Evolutionary conservation across 2,113 vertebrate species (phyloP), one percentile per base, ranked within the genome.

Genomic region (Vulpes lagopus): DNA sequence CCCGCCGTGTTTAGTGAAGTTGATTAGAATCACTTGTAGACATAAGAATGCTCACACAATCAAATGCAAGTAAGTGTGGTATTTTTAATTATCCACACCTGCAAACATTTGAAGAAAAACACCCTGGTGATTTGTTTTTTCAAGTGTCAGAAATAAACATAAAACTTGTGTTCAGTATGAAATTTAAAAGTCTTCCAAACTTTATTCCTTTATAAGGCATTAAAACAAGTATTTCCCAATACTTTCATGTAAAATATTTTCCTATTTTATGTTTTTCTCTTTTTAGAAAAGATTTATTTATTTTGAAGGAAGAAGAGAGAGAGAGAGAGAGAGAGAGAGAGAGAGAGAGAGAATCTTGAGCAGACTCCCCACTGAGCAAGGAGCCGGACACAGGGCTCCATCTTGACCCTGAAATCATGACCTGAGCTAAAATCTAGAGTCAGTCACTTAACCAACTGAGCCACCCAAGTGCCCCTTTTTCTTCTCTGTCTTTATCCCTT

Each of bases 21-120:
- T 98, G 96, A 98, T 98, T 98, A 98, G 95, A 98, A 98, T 97
- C 96, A 98, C 89, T 98, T 97, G 74, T 92, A 98, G 92, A 89
- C 96, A 83, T 93, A 85, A 98, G 95, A 97, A 94, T 23, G 91
- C 96, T 98, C 80, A 60, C 95, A 96, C 97, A 98, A 99, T 98
- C 98, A 98, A 97, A 98, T 79, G 81, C 82, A 97, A 84, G 96
- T 96, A 97, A 98, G 97, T 93, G 16, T 97, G 83, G 0, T 71
- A 89, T 98, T 98, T 78, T 97, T 98, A 99, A 99, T 98, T 98
- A 98, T 97, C 98, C 96, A 97, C 97, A 99, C 98, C 98, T 98
- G 98, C 97, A 98, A 97, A 97, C 91, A 98, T 98, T 98, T 73
- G 83, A 97, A 97, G 87, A 89, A 79, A 91, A 96, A 98, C 92